Percentiles rank a stretch among this genome's conserved stretches.
Conservation (phyloP, 2,888 invertebrate genomes). For the Polydrusus cervinus region DNA sequence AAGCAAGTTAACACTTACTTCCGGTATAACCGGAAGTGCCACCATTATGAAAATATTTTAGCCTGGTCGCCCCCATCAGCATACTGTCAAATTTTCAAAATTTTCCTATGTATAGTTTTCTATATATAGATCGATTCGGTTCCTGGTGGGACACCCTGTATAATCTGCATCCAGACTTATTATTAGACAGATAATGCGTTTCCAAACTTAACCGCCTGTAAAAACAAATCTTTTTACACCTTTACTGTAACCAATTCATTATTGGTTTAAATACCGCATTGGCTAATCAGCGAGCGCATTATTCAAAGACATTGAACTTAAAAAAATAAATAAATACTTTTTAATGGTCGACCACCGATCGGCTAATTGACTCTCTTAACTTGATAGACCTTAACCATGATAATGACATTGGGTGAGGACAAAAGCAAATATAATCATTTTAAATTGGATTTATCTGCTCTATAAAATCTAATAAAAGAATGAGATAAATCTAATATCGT, state of each 20-base stretch:
- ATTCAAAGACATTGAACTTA: slow-evolving; percentile 12
- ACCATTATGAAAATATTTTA: no score
- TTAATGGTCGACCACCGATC: slow-evolving; percentile 15
- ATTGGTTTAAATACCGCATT: slow-evolving; percentile 4
- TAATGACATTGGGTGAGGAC: slow-evolving; percentile 6
- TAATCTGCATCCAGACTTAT: no score
- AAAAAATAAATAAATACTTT: slow-evolving; percentile 11
- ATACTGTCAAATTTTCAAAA: no score
- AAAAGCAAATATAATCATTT: slow-evolving; percentile 12
- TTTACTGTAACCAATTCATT: not conserved
- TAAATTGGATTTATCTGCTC: slow-evolving; percentile 28
- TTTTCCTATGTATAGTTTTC: no score
- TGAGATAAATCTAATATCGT: slow-evolving; percentile 10
- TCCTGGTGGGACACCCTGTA: no score
- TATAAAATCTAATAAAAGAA: slow-evolving; percentile 21
- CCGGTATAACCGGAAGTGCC: no score
- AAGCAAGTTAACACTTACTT: no score
- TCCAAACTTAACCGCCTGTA: not conserved
- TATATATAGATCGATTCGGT: no score
- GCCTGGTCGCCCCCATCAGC: no score
- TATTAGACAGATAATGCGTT: no score
- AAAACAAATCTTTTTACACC: not conserved
- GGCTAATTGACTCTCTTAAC: slow-evolving; percentile 9
- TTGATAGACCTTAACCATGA: slow-evolving; percentile 24
- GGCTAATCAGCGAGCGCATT: not conserved